A percentile compares a stretch with the other conserved stretches of the same genome.
These are phyloP conservation scores for Serinus canaria DNA, from an alignment of 2,113 vertebrate species.

Conservation along the genomic window DNA sequence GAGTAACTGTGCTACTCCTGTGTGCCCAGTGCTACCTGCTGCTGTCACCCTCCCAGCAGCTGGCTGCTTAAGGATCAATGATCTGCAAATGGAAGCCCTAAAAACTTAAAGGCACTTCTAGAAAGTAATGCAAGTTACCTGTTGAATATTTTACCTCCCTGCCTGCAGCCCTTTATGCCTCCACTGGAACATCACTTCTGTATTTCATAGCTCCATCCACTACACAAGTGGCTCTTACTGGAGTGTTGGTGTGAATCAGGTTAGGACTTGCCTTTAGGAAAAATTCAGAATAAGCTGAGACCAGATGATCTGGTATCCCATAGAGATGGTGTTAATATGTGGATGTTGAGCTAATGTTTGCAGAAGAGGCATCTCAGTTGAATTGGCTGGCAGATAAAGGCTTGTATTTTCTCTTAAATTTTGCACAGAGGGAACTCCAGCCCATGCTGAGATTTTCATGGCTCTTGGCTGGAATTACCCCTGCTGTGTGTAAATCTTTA, in stretches of 20 bases:
- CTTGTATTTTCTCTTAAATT: background rate
- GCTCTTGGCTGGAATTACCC: background rate
- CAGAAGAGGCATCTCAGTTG: background rate
- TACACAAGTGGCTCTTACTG: background rate
- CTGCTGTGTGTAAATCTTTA: background rate
- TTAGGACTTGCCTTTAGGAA: background rate
- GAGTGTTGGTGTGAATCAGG: background rate
- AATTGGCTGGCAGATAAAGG: background rate
- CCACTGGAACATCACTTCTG: background rate
- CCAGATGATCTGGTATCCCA: background rate
- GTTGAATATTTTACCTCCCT: background rate
- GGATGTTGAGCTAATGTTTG: background rate
- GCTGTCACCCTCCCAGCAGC: background rate
- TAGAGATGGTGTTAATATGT: background rate
- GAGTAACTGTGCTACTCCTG: background rate
- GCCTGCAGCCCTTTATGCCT: background rate
- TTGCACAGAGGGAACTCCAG: background rate
- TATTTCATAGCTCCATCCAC: background rate
- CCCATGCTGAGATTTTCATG: background rate
- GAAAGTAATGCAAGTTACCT: background rate
- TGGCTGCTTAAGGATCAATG: background rate
- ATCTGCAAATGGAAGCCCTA: background rate
- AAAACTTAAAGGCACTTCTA: background rate
- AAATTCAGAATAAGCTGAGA: background rate
- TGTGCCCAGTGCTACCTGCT: background rate